These are phyloP conservation scores for Vidua macroura DNA, from an alignment of 2,113 vertebrate genomes.

Conservation along the genomic window DNA sequence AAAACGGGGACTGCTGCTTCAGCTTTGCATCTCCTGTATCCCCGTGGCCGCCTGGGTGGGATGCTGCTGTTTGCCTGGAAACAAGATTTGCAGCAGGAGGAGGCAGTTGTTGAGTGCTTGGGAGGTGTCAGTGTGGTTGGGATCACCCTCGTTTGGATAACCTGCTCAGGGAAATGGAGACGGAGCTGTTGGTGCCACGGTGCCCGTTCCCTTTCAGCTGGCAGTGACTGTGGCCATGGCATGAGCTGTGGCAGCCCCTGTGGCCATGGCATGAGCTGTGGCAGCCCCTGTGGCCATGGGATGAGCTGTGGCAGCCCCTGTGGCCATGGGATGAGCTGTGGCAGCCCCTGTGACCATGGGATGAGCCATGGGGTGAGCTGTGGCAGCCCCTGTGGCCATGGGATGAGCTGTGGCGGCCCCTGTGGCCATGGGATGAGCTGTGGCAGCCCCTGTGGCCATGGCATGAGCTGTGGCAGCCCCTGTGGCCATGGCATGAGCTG, in stretches of 20 bases:
- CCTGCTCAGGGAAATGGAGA: background rate
- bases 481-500: too few species aligned
- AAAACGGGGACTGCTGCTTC: background rate
- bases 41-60: background rate
- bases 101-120: background rate
- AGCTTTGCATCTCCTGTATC: background rate
- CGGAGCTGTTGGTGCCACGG: fast-evolving
- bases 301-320: background rate
- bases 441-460: background rate
- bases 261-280: background rate
- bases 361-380: background rate
- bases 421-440: too few species aligned
- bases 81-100: background rate
- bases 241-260: background rate
- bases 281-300: too few species aligned
- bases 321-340: too few species aligned
- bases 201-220: fast-evolving
- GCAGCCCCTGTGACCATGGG: too few species aligned
- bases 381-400: background rate
- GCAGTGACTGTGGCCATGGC: background rate
- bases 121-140: background rate
- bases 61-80: background rate
- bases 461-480: too few species aligned
- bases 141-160: background rate
- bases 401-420: background rate